Evolutionary conservation across 2,113 vertebrate species (phyloP), one percentile per base, ranked within the genome.

Genomic region (Podocnemis expansa): DNA sequence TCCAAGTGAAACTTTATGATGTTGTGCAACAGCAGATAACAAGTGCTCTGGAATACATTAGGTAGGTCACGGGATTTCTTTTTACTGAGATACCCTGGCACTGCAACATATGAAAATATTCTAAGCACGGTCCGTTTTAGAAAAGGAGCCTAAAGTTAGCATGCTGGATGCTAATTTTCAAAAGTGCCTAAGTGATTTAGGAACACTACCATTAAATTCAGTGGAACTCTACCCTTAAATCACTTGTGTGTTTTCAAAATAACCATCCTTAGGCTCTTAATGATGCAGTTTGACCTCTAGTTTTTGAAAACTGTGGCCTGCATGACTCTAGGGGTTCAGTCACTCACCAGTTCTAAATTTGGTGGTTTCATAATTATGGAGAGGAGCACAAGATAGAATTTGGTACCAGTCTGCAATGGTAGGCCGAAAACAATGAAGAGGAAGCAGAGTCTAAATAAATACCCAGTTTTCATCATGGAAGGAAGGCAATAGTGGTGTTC

Each of bases 1-100:
- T 98, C 97, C 97, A 85, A 82, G 99, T 99, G 94, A 99, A 97
- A 90, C 98, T 99, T 87, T 99, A 98, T 92, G 99, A 99, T 97
- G 97, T 99, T 95, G 98, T 98, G 85, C 98, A 98, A 51, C 98
- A 98, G 79, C 99, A 99, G 95, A 97, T 99, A 86, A 96, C 97
- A 31, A 96, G 49, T 1, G 99, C 99, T 34, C 93, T 99, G 95
- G 95, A 98, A 90, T 98, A 97, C 91, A 99, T 99, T 96, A 97
- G 98, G 99, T 99, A 94, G 94, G 98, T 93, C 17, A 47, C 24
- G 24, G 76, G 54, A 9, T 4, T 9, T 24, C 4, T 10, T 80
- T 22, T 3, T 17, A 56, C 58, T 56, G 73, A 87, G 85, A 58
- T 82, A 43, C 49, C 22, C 2, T 31, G 21, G n/a, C 21, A 1